A percentile compares a stretch with the other conserved stretches of the same genome.
These are phyloP conservation scores for Pagetopsis macropterus DNA, from an alignment of 2,797 vertebrate genomes.

Conservation along the genomic window DNA sequence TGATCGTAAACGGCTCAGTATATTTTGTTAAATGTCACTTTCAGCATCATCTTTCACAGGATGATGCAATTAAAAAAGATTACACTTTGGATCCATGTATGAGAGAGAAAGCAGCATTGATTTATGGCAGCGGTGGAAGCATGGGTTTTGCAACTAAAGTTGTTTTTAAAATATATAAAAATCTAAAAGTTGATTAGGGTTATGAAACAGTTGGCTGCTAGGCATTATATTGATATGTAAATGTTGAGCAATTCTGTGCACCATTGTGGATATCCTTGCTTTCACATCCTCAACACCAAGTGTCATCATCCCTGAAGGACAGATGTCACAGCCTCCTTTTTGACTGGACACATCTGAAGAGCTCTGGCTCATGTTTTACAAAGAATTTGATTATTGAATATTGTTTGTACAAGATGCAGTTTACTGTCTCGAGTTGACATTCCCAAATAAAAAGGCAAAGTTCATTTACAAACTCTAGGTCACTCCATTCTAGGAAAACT, in stretches of 20 bases:
- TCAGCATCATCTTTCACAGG: slow-evolving; percentile 13
- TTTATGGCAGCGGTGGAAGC: background rate
- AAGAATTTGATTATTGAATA: background rate
- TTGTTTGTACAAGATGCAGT: background rate
- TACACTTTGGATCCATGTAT: background rate
- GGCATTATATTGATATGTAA: background rate
- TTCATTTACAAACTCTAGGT: too few relatives aligned
- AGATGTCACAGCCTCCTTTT: background rate
- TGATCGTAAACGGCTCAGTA: slow-evolving; percentile 7
- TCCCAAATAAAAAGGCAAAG: background rate
- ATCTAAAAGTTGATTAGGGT: background rate
- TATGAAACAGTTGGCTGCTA: background rate
- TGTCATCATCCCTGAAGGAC: background rate
- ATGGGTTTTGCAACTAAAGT: background rate
- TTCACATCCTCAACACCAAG: background rate
- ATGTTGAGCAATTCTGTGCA: background rate
- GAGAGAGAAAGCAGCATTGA: background rate
- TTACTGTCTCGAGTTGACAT: background rate
- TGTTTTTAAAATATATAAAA: background rate
- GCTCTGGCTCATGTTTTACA: background rate
- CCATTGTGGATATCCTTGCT: background rate
- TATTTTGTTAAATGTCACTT: slow-evolving; percentile 14
- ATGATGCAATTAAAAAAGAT: slow-evolving; percentile 2
- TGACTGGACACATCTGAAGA: background rate
- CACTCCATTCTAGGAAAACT: too few relatives aligned